These are phyloP conservation scores for Alloscopus bannaensis DNA, from an alignment of 2,888 invertebrate genomes.

Conservation along the genomic window DNA sequence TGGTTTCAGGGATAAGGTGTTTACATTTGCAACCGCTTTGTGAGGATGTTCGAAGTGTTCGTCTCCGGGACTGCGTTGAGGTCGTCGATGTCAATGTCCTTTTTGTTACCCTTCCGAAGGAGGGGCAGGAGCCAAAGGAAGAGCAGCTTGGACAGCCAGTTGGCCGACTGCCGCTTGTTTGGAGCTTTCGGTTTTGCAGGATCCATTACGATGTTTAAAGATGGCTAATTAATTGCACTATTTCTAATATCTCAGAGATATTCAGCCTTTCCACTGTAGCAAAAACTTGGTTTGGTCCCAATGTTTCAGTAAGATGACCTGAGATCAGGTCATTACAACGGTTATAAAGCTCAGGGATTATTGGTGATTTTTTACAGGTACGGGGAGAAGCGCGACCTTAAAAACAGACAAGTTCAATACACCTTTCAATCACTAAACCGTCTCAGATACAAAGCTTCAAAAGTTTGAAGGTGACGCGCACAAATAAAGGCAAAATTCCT, in stretches of 20 bases:
- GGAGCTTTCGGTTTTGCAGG: conserved; percentile 68
- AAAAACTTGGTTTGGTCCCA: too few relatives aligned
- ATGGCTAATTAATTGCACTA: background rate
- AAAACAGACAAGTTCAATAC: too few relatives aligned
- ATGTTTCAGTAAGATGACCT: background rate
- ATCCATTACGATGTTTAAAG: conserved; percentile 6
- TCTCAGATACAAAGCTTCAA: too few relatives aligned
- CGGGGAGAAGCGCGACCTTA: too few relatives aligned
- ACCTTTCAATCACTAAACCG: too few relatives aligned
- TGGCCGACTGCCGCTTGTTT: conserved; percentile 80
- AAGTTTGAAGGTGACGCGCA: too few relatives aligned
- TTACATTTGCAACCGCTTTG: conserved; percentile 82
- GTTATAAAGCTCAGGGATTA: too few relatives aligned
- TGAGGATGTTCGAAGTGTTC: conserved; percentile 83
- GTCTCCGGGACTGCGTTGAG: conserved; percentile 82
- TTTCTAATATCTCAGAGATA: conserved; percentile 10
- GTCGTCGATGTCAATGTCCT: conserved; percentile 84
- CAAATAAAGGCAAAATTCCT: too few relatives aligned
- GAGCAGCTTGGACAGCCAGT: conserved; percentile 80
- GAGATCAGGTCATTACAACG: too few relatives aligned
- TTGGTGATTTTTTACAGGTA: too few relatives aligned
- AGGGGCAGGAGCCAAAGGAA: conserved; percentile 87
- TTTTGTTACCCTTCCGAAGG: conserved; percentile 85
- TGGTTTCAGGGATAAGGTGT: too few relatives aligned
- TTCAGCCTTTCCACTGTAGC: too few relatives aligned